Conservation (phyloP, 2,888 invertebrate species). For the Sarcophaga rosellei region DNA sequence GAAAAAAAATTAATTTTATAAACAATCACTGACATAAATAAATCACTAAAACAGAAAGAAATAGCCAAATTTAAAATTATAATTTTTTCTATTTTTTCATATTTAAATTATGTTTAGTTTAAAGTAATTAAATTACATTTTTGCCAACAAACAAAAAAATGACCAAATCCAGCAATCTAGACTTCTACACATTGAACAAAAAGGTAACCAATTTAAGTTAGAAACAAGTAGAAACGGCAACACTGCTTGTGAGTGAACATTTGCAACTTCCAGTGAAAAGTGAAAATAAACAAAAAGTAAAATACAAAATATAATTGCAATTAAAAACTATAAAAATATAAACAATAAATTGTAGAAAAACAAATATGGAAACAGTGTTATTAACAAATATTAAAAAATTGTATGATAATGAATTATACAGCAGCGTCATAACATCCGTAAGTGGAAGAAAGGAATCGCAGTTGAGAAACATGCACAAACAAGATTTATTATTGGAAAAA, state of each 20-base stretch:
- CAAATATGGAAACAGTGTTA: slow-evolving; percentile 82
- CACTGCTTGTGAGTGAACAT: neutral
- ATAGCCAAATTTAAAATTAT: too few species aligned
- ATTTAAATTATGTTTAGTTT: too few species aligned
- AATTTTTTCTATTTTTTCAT: too few species aligned
- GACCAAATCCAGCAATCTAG: too few species aligned
- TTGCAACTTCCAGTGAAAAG: slow-evolving; percentile 38
- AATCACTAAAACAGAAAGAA: too few species aligned
- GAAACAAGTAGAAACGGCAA: too few species aligned
- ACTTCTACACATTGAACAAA: too few species aligned
- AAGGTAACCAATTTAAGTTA: too few species aligned
- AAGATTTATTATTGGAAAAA: neutral
- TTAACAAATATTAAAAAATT: slow-evolving; percentile 87
- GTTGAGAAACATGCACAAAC: neutral
- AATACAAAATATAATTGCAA: neutral
- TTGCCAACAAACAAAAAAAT: too few species aligned
- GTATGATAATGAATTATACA: slow-evolving; percentile 87
- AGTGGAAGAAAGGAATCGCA: slow-evolving; percentile 72
- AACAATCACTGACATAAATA: too few species aligned
- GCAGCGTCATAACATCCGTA: slow-evolving; percentile 87
- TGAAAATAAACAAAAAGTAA: slow-evolving; percentile 4
- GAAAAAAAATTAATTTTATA: too few species aligned
- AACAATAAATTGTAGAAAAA: neutral
- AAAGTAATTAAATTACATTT: too few species aligned
- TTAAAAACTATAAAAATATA: slow-evolving; percentile 10